Percentiles rank a stretch among this genome's conserved stretches.
phyloP scores from a whole-genome alignment of 2,797 vertebrate species.

The Anguilla pacifica region DNA sequence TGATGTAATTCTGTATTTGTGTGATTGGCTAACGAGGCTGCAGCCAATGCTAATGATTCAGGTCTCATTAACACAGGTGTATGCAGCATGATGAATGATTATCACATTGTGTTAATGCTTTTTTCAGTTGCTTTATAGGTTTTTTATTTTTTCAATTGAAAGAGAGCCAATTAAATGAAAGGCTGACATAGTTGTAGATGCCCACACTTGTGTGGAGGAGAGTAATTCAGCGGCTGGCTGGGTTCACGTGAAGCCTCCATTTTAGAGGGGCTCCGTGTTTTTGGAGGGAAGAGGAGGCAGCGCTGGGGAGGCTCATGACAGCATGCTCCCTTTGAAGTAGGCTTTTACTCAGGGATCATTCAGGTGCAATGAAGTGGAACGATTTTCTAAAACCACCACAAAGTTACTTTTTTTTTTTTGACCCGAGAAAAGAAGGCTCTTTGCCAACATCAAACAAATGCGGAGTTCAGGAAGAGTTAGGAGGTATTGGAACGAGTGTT shows the following conservation, averaged over 20 bases:
- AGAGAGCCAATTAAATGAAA: slow-evolving; percentile 42
- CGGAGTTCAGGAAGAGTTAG: slow-evolving; percentile 7
- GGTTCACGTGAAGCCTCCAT: slow-evolving; percentile 55
- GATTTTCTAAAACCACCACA: slow-evolving; percentile 54
- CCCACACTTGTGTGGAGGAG: slow-evolving; percentile 67
- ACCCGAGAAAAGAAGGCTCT: slow-evolving; percentile 29
- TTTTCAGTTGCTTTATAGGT: too few relatives aligned
- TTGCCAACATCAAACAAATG: slow-evolving; percentile 17
- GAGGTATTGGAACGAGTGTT: neutral
- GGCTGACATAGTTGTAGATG: slow-evolving; percentile 69
- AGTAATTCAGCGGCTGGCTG: slow-evolving; percentile 47
- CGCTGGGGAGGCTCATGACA: slow-evolving; percentile 29
- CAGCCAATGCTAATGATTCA: too few relatives aligned
- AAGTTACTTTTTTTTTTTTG: slow-evolving; percentile 49
- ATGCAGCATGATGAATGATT: too few relatives aligned
- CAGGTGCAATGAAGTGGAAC: slow-evolving; percentile 58
- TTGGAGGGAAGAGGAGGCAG: slow-evolving; percentile 29
- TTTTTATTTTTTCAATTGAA: too few relatives aligned
- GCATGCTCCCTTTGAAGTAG: neutral
- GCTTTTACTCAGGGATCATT: slow-evolving; percentile 56
- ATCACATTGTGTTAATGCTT: too few relatives aligned
- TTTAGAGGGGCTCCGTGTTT: slow-evolving; percentile 48
- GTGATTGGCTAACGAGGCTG: too few relatives aligned
- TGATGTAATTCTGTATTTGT: too few relatives aligned
- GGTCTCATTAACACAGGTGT: too few relatives aligned